phyloP scores from a whole-genome alignment of 2,888 invertebrate species.

The Peribatodes rhomboidaria region DNA sequence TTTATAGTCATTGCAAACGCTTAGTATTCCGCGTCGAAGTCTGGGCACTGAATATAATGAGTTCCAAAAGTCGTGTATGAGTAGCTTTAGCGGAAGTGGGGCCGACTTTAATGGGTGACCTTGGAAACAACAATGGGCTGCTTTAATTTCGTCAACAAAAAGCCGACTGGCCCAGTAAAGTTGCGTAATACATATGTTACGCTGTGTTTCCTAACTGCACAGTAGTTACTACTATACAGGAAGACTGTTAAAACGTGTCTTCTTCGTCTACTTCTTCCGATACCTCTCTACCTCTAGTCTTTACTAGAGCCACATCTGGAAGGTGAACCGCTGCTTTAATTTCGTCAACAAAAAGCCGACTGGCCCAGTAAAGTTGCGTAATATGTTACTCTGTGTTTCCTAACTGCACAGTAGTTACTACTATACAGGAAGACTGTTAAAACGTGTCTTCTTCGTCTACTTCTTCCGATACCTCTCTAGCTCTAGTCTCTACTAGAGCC shows the following conservation, averaged over 20 bases:
- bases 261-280: background rate
- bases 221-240: background rate
- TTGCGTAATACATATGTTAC: conserved; percentile 60
- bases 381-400: conserved; percentile 39
- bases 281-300: background rate
- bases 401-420: background rate
- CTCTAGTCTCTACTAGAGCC: no score
- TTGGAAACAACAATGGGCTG: conserved; percentile 71
- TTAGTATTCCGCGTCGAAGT: conserved; percentile 30
- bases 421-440: background rate
- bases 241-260: no score
- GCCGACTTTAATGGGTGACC: conserved; percentile 79
- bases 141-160: conserved; percentile 68
- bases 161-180: conserved; percentile 59
- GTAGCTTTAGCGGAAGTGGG: conserved; percentile 68
- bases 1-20: conserved; percentile 33
- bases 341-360: conserved; percentile 66
- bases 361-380: conserved; percentile 62
- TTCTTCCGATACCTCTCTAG: background rate
- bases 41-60: conserved; percentile 32
- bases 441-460: background rate
- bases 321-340: conserved; percentile 72
- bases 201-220: background rate
- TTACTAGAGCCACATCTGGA: no score
- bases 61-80: conserved; percentile 41